Conservation (phyloP, 2,888 invertebrate genomes). For the Willowsia nigromaculata region DNA sequence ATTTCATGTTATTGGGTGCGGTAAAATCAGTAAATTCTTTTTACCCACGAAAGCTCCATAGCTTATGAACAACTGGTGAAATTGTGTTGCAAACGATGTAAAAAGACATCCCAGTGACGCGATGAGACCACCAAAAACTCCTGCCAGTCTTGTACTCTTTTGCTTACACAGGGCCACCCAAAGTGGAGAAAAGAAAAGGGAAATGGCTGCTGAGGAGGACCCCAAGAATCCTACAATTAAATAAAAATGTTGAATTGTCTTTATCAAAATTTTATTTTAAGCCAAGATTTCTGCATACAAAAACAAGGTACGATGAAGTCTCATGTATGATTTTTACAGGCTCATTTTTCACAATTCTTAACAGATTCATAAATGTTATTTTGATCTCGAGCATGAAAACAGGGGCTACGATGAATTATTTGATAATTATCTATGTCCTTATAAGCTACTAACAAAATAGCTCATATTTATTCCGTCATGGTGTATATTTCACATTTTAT, state of each 20-base stretch:
- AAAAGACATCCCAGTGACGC: constrained; percentile 84
- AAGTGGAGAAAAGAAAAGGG: constrained; percentile 90
- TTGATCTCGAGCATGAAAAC: no score
- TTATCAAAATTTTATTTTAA: neutral
- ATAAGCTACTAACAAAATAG: neutral
- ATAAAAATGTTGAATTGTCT: neutral
- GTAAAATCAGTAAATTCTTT: constrained; percentile 74
- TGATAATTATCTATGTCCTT: no score
- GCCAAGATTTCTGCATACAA: no score
- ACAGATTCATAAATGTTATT: no score
- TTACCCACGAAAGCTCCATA: constrained; percentile 84
- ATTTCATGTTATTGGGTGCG: no score
- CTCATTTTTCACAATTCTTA: no score
- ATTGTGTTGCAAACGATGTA: constrained; percentile 81
- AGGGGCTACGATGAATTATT: no score
- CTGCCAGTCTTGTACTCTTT: constrained; percentile 92
- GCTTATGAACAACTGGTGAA: constrained; percentile 85
- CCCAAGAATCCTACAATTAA: constrained; percentile 89
- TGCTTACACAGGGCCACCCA: constrained; percentile 89
- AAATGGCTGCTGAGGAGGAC: constrained; percentile 88
- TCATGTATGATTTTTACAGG: no score
- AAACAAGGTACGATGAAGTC: no score
- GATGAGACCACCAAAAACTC: constrained; percentile 83
- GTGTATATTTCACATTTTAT: neutral
- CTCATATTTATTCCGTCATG: neutral